phyloP scores from a whole-genome alignment of 2,888 invertebrate genomes.

The Acleris literana region DNA sequence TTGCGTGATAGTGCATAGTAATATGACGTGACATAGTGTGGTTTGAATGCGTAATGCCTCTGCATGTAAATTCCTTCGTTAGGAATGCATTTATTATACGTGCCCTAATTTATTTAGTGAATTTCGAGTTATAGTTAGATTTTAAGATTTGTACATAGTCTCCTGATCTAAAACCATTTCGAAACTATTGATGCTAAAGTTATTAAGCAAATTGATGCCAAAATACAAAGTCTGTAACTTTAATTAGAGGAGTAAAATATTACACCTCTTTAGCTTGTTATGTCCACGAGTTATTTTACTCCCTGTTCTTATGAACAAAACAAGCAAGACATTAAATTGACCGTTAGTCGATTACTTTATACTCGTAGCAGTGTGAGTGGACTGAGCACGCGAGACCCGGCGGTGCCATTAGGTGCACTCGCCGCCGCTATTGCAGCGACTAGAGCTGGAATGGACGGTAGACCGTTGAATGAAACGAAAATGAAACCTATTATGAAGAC shows the following conservation, averaged over 20 bases:
- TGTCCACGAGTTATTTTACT: neutral
- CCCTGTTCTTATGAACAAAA: neutral
- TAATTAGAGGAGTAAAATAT: too few relatives aligned
- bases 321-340: slow-evolving; percentile 8
- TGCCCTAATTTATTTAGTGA: neutral
- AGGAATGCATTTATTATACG: slow-evolving; percentile 6
- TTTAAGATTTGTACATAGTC: too few relatives aligned
- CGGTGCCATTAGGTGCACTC: slow-evolving; percentile 48
- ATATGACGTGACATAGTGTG: slow-evolving; percentile 21
- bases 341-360: slow-evolving; percentile 20
- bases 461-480: too few relatives aligned
- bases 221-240: too few relatives aligned
- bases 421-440: slow-evolving; percentile 13
- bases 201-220: too few relatives aligned
- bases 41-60: slow-evolving; percentile 20
- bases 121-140: neutral
- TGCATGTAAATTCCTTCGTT: slow-evolving; percentile 12
- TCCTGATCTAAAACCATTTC: too few relatives aligned
- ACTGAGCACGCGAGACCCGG: slow-evolving; percentile 44
- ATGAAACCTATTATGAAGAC: too few relatives aligned
- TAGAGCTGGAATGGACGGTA: too few relatives aligned
- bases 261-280: too few relatives aligned
- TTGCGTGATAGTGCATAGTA: slow-evolving; percentile 25
- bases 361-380: slow-evolving; percentile 32
- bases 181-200: too few relatives aligned